A percentile compares a stretch with the other conserved stretches of the same genome.
Evolutionary conservation across 2,797 vertebrate genomes (phyloP).

Genomic region (Lacerta viridis): DNA sequence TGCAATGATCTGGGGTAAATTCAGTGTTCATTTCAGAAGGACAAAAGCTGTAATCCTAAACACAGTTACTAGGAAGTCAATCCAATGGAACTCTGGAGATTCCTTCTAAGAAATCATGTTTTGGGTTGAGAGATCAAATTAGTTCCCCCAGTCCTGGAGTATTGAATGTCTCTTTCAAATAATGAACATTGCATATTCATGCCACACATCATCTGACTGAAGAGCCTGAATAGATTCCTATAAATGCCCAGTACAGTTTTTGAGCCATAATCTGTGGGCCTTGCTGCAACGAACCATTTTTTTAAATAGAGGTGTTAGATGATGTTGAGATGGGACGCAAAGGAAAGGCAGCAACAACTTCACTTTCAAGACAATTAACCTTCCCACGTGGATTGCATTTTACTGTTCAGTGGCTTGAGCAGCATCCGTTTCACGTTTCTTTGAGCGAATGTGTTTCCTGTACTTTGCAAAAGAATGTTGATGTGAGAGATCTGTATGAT

Average conservation of each 20-base stretch:
- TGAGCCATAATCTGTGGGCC: background rate
- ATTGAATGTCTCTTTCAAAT: background rate
- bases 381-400: slow-evolving; percentile 42
- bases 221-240: background rate
- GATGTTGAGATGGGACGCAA: background rate
- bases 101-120: background rate
- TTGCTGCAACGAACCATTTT: background rate
- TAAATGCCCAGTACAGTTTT: background rate
- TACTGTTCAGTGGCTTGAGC: slow-evolving; percentile 35
- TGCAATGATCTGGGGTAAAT: background rate
- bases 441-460: slow-evolving; percentile 30
- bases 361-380: background rate
- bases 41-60: background rate
- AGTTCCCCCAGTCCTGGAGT: background rate
- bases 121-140: background rate
- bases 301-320: background rate
- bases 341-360: background rate
- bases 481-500: slow-evolving; percentile 49
- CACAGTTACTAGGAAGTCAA: background rate
- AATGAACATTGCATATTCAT: background rate
- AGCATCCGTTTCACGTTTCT: slow-evolving; percentile 50
- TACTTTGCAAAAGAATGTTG: slow-evolving; percentile 55
- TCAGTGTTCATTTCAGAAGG: background rate
- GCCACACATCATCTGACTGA: background rate
- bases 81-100: background rate